Percentiles rank a stretch among this genome's conserved stretches.
These are phyloP conservation scores for Cephus spinipes DNA, from an alignment of 2,888 invertebrate species.

Conservation along the genomic window DNA sequence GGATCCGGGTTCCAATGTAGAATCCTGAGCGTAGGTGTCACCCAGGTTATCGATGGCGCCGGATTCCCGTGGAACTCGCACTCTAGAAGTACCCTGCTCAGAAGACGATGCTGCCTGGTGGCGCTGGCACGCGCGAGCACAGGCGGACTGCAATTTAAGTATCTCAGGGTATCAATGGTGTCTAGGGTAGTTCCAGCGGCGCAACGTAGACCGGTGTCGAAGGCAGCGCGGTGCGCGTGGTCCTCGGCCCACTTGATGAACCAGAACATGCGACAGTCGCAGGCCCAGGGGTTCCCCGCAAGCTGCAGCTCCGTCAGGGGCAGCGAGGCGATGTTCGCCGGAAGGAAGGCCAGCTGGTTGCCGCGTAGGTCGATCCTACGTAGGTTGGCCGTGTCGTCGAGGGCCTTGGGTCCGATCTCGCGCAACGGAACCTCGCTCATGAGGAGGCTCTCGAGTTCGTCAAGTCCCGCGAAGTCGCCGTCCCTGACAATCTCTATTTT, in stretches of 20 bases:
- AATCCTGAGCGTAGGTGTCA: slow-evolving; percentile 79
- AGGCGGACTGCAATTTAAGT: slow-evolving; percentile 79
- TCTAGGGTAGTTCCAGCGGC: slow-evolving; percentile 69
- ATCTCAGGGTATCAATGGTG: slow-evolving; percentile 77
- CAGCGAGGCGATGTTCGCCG: slow-evolving; percentile 76
- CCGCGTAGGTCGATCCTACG: slow-evolving; percentile 67
- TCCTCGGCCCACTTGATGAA: slow-evolving; percentile 74
- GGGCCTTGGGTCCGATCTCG: slow-evolving; percentile 48
- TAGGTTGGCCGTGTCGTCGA: slow-evolving; percentile 56
- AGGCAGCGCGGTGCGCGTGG: slow-evolving; percentile 65
- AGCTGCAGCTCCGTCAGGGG: slow-evolving; percentile 76
- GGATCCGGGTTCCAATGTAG: slow-evolving; percentile 85
- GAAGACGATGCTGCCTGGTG: slow-evolving; percentile 73
- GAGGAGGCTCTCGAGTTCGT: slow-evolving; percentile 74
- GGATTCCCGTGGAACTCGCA: slow-evolving; percentile 85
- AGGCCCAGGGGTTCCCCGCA: slow-evolving; percentile 83
- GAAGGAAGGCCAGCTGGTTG: slow-evolving; percentile 79
- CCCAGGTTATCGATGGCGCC: slow-evolving; percentile 85
- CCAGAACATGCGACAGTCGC: slow-evolving; percentile 90
- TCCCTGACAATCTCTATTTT: slow-evolving; percentile 75
- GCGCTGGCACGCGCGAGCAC: slow-evolving; percentile 73
- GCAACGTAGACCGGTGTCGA: slow-evolving; percentile 76
- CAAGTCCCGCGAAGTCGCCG: slow-evolving; percentile 75
- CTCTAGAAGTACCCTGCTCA: slow-evolving; percentile 77
- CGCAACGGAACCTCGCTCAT: slow-evolving; percentile 68